Evolutionary conservation across 1,140 invertebrate genomes (phyloP), one percentile per base, ranked within the genome.

Genomic region (Contarinia nasturtii): DNA sequence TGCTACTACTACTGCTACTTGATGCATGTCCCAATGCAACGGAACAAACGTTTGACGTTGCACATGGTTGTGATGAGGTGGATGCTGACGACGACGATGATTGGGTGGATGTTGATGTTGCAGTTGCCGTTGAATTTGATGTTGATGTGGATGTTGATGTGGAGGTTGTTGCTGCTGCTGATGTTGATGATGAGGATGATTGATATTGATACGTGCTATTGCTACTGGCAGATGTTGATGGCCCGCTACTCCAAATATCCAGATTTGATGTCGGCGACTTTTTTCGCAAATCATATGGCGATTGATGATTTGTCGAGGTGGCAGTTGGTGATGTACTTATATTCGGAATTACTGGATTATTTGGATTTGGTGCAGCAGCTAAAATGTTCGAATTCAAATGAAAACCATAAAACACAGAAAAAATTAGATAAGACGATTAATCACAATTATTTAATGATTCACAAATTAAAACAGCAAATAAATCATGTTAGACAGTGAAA

Each of bases 221-320:
- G 36, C 36, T 38, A 38, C 54, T 56, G 49, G 57, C 57, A 52
- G 58, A 59, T 42, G 56, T 66, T 46, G 56, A 62, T 27, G 60
- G 60, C 7, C 60, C 60, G 56, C 17, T 59, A 53, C 57, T 56
- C 58, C 63, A 60, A 45, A 57, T 56, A n/a, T 77, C 75, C 55
- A 77, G 74, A 57, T 72, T 74, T 40, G 67, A 75, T 43, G 80
- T 77, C 49, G 79, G 78, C 53, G 80, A 86, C 66, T 88, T 89
- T 53, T 84, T 72, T 51, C 85, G 71, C 54, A 89, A 67, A 62
- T 89, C 86, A 58, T 89, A 88, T 0, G 85, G 85, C 46, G 83
- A 82, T 57, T 86, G 82, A 63, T 87, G 84, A 51, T 70, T 72
- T 50, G 67, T 60, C 22, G 65, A 53, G 20, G 65, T 61, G 22